Evolutionary conservation across 30 jellyfish, hydroid and myxozoan species (phyloP), one percentile per base, ranked within the genome.

Genomic region (Catostylus mosaicus): DNA sequence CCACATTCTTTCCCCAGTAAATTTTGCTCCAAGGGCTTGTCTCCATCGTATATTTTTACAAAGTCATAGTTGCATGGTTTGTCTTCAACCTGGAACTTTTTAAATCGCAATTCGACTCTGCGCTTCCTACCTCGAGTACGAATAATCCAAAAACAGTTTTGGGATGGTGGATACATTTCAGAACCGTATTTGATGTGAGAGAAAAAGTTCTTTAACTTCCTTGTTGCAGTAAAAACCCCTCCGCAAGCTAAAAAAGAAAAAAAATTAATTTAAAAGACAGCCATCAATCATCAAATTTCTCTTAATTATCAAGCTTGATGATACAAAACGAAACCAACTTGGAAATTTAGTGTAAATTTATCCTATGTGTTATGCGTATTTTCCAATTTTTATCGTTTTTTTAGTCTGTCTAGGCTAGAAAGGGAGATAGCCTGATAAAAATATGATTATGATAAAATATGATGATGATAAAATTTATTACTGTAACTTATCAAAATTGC

Each of bases 1-100:
- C 96, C 96, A 63, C 96, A 86, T 35, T 69, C 85, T 1, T 67
- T 77, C 23, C 77, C 74, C 23, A 86, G 66, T 52, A 73, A 66
- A 34, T 68, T 77, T 30, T 50, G 35, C 40, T 76, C 67, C 14
- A 16, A 34, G 45, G 72, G 75, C 23, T 23, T 29, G 26, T 67
- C 63, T 23, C 88, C 90, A 56, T 89, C 95, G 80, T 89, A 80
- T n/a, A 89, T 52, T 45, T 60, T 75, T 30, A 90, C 87, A 72
- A 75, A 83, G 84, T 90, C 97, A 47, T 10, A 90, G 23, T 31
- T 84, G 57, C 97, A 90, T 12, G 91, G 75, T 9, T 59, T 93
- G 32, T 74, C 86, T 54, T 90, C 97, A 33, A 83, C 59, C 4
- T 84, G 80, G 57, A 90, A 83, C 63, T 82, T 62, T 23, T 31